Base-by-base conservation (phyloP, 2,888 invertebrate species). In the Alloplasta piceator region DNA sequence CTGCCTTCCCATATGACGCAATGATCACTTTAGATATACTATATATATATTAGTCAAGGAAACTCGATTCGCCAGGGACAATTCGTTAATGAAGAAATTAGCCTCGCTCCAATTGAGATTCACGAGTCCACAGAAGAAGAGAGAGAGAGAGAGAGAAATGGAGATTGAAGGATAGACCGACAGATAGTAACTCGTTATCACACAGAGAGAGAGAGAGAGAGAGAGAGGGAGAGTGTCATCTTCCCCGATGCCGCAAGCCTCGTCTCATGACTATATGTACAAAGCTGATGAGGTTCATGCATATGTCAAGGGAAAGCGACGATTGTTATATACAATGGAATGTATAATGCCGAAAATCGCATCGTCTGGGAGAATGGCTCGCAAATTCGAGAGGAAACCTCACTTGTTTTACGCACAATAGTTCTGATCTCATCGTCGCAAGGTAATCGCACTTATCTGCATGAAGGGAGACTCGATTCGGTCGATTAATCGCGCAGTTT, bases 31-130 rank as follows among this genome's bases (percentile, higher is more conserved):
- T 14, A 9, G 10, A 36, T 14, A 50, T 12, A 52, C n/a, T 26
- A 12, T 16, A 46, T 46, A 10, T 66, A 38, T 50, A 14, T 5
- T 55, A 43, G 46, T 50, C 50, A 12, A 70, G 58, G 50, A 76
- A 67, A 43, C 55, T 67, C 48, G 5, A 72, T 71, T 75, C 60
- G 60, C 71, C 61, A 52, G 71, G 67, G 79, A 75, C 75, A 67
- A 72, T 76, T 80, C 67, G 75, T 75, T 75, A 72, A 80, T 80
- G 75, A 71, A 48, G 80, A 71, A 80, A 80, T 80, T 76, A 76
- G 80, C 70, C 55, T 71, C 71, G 75, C 66, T 72, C 75, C 80
- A 77, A 74, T 81, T 78, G 80, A 46, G 63, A 73, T 61, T 60
- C 78, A 16, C 66, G 66, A 39, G 58, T 9, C 26, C 39, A 6